These are phyloP conservation scores for Cepaea nemoralis DNA, from an alignment of 1,140 invertebrate genomes.

Conservation along the genomic window DNA sequence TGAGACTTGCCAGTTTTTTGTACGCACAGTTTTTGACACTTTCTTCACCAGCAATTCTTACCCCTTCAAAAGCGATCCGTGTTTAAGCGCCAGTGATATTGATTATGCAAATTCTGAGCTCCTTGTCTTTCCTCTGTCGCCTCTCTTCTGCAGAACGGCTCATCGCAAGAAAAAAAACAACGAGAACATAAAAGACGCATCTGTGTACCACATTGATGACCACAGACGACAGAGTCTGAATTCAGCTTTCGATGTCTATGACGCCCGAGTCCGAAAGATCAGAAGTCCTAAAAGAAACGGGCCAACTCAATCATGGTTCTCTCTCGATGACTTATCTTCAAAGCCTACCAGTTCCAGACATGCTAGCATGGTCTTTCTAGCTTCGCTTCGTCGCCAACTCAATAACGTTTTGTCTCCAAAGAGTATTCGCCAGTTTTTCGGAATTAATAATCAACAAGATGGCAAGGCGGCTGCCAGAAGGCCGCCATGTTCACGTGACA, in stretches of 20 bases:
- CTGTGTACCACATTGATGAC: background rate
- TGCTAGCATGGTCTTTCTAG: slow-evolving; percentile 7
- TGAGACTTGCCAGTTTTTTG: slow-evolving; percentile 32
- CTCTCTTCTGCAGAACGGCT: background rate
- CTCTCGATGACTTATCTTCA: slow-evolving; percentile 24
- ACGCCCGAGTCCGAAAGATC: background rate
- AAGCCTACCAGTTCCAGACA: background rate
- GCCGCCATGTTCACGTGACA: background rate
- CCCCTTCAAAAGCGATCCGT: slow-evolving; percentile 34
- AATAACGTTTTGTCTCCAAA: slow-evolving; percentile 15
- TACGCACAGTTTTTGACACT: slow-evolving; percentile 28
- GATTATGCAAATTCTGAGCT: slow-evolving; percentile 1
- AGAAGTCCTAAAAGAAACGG: background rate
- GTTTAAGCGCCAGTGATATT: background rate
- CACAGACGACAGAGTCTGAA: background rate
- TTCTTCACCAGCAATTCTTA: slow-evolving; percentile 6
- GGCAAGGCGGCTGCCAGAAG: background rate
- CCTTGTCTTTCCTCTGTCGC: background rate
- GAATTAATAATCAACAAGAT: background rate
- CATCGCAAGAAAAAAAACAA: background rate
- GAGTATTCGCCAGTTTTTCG: slow-evolving; percentile 26
- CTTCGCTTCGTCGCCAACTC: slow-evolving; percentile 8
- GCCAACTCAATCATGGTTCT: slow-evolving; percentile 30
- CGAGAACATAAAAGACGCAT: background rate
- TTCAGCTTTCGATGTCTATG: background rate